phyloP scores from a whole-genome alignment of 2,888 invertebrate species.

The Germaria angustata region DNA sequence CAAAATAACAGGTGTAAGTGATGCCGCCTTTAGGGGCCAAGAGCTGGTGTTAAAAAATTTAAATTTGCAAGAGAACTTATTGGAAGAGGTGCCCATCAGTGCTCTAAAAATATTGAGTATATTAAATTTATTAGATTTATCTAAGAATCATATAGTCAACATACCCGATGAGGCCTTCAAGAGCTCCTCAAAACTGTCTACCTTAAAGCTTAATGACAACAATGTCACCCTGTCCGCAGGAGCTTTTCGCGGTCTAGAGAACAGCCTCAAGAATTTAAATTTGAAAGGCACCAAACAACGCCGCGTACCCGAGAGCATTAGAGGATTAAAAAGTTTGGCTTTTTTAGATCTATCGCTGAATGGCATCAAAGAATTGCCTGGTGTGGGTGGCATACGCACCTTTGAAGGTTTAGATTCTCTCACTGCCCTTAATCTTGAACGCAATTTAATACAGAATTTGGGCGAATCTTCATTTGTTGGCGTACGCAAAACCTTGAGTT shows the following conservation, averaged over 20 bases:
- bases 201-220: constrained; percentile 92
- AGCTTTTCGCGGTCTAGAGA: constrained; percentile 90
- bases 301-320: constrained; percentile 88
- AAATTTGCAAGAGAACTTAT: constrained; percentile 90
- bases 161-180: constrained; percentile 89
- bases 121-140: constrained; percentile 90
- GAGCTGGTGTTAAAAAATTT: constrained; percentile 89
- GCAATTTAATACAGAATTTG: constrained; percentile 90
- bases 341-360: constrained; percentile 95
- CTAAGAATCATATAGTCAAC: constrained; percentile 87
- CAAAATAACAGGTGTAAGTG: constrained; percentile 85
- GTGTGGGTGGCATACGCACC: constrained; percentile 84
- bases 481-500: constrained; percentile 90
- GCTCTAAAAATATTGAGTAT: constrained; percentile 85
- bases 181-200: constrained; percentile 86
- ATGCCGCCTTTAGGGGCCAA: constrained; percentile 90
- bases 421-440: constrained; percentile 90
- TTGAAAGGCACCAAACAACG: constrained; percentile 92
- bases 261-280: constrained; percentile 91
- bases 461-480: constrained; percentile 89
- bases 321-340: constrained; percentile 88
- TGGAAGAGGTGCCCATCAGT: constrained; percentile 88
- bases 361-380: constrained; percentile 89
- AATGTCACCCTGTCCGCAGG: constrained; percentile 87
- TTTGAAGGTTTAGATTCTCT: constrained; percentile 90